These are phyloP conservation scores for Halictus rubicundus DNA, from an alignment of 1,140 invertebrate species.

Conservation along the genomic window DNA sequence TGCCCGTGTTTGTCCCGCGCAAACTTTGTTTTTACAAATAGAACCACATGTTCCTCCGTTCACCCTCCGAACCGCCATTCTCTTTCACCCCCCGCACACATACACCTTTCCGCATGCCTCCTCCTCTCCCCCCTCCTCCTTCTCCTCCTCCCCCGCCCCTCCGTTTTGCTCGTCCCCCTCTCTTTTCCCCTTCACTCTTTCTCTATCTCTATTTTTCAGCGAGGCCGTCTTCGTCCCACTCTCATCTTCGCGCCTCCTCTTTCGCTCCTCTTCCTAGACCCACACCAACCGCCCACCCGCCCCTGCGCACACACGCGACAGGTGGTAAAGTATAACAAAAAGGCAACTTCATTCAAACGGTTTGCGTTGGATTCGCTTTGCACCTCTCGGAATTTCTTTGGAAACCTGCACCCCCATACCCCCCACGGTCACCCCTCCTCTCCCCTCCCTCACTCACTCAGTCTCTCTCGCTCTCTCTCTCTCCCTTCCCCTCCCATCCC, in stretches of 20 bases:
- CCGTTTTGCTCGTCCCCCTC: not conserved
- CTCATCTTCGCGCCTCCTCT: conserved; percentile 43
- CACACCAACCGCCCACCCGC: conserved; percentile 35
- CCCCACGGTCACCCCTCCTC: too few relatives aligned
- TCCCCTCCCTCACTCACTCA: too few relatives aligned
- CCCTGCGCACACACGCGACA: conserved; percentile 71
- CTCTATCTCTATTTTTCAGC: conserved; percentile 12
- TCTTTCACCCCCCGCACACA: not conserved
- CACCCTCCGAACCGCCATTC: conserved; percentile 56
- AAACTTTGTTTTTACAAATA: conserved; percentile 79
- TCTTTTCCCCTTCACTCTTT: not conserved
- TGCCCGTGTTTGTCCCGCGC: conserved; percentile 75
- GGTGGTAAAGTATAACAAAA: conserved; percentile 69
- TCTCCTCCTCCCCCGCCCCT: not conserved
- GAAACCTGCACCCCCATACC: conserved; percentile 17
- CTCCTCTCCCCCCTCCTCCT: too few relatives aligned
- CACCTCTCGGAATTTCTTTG: conserved; percentile 52
- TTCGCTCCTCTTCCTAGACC: conserved; percentile 50
- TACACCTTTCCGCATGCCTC: not conserved
- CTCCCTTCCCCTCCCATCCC: not conserved
- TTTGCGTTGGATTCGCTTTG: conserved; percentile 64
- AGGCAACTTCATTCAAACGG: conserved; percentile 62
- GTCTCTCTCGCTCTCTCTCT: too few relatives aligned
- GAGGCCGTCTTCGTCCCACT: conserved; percentile 28
- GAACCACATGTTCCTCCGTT: conserved; percentile 72